phyloP scores from a whole-genome alignment of 2,888 invertebrate genomes.

The Halictus ligatus region DNA sequence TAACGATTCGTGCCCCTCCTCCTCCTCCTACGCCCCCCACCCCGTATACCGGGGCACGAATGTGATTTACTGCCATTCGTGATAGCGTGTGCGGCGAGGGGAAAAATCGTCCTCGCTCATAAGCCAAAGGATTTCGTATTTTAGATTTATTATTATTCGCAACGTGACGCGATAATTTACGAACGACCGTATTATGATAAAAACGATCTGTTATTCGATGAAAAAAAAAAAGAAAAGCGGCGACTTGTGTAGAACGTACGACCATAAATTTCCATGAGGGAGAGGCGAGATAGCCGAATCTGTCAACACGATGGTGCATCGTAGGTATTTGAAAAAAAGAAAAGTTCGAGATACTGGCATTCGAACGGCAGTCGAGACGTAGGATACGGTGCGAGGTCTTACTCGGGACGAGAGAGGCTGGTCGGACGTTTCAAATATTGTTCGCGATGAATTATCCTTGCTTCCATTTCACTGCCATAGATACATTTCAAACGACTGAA shows the following conservation, averaged over 20 bases:
- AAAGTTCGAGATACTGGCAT: slow-evolving; percentile 65
- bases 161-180: not conserved
- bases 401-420: slow-evolving; percentile 55
- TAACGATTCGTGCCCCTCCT: slow-evolving; percentile 37
- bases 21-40: not conserved
- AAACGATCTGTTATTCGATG: not conserved
- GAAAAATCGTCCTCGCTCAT: not conserved
- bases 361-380: slow-evolving; percentile 43
- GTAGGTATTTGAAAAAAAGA: slow-evolving; percentile 20
- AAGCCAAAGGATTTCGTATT: not conserved
- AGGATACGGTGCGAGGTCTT: slow-evolving; percentile 35
- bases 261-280: not conserved
- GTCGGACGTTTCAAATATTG: slow-evolving; percentile 60
- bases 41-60: slow-evolving; percentile 10
- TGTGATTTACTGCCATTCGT: slow-evolving; percentile 67
- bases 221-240: not conserved
- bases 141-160: slow-evolving; percentile 15
- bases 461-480: slow-evolving; percentile 78
- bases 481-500: slow-evolving; percentile 64
- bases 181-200: not conserved
- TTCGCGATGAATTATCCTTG: slow-evolving; percentile 54
- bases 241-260: not conserved
- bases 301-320: not conserved
- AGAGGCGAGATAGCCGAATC: not conserved
- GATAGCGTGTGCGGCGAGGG: slow-evolving; percentile 42